Base-by-base conservation (phyloP, 2,888 invertebrate genomes). In the Drosophila subsilvestris region DNA sequence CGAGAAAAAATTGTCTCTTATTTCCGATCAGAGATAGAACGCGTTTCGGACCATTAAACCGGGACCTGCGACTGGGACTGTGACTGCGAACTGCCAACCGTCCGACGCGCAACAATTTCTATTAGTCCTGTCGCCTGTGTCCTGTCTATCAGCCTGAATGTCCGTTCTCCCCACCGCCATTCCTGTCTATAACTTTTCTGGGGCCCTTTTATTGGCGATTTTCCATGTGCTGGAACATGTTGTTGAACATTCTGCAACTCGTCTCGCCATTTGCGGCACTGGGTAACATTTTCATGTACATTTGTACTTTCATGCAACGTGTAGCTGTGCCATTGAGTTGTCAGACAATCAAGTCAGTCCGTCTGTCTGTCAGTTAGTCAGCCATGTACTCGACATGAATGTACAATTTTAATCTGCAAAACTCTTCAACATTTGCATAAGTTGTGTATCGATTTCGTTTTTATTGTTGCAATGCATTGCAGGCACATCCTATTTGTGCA, bases 341-440 rank as follows among this genome's bases (percentile, higher is more conserved):
- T 63, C 67, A 42, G 55, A 42, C 49, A 44, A 10, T 4, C 4
- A 4, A 10, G 53, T 42, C 70, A 62, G 73, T 55, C 68, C 6
- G 57, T 42, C 68, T 60, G 73, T 55, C 68, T 60, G 73, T 55
- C 68, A 72, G 76, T 68, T 76, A 68, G 53, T 72, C 53, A 59
- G 62, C 63, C 75, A 65, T 79, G 72, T 50, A 77, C 87, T 87
- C 86, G 88, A 87, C 86, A 89, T 88, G 80, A 78, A 79, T 87
- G 74, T 82, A 77, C 67, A 82, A 80, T 87, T 87, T 79, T 87
- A 87, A 87, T 88, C 87, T 82, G 82, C 75, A 88, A 78, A 87
- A 80, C 82, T 79, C 87, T 87, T 80, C 80, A 82, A 61, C 76
- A 79, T 79, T 80, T 78, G 70, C 83, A 82, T 79, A 77, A 86